phyloP scores from a whole-genome alignment of 2,113 vertebrate genomes.

The Phalacrocorax carbo region DNA sequence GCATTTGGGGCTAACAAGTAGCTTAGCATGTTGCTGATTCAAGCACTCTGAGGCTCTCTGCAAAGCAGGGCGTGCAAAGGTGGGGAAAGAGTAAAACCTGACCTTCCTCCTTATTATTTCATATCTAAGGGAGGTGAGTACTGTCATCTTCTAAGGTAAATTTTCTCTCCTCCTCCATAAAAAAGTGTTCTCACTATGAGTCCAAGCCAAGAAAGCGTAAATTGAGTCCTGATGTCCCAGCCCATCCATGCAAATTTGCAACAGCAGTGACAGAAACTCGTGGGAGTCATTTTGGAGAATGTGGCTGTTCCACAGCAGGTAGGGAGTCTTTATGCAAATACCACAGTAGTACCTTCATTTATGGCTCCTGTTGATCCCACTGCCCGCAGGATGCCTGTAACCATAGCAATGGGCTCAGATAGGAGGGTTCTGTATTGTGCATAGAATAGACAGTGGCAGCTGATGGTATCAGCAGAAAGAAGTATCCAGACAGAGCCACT shows the following conservation, averaged over 20 bases:
- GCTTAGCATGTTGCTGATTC: background rate
- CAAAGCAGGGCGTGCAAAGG: background rate
- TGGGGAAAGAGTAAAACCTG: background rate
- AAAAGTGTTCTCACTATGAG: background rate
- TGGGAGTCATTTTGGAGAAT: background rate
- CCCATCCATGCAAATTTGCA: background rate
- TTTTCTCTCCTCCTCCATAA: background rate
- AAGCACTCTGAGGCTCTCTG: background rate
- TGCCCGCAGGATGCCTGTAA: slow-evolving; percentile 19
- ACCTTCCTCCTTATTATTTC: background rate
- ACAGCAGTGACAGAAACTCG: background rate
- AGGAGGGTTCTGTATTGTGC: slow-evolving; percentile 15
- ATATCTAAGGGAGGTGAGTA: background rate
- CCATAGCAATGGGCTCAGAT: slow-evolving; percentile 46
- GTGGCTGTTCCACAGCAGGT: background rate
- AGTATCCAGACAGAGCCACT: background rate
- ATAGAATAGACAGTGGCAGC: background rate
- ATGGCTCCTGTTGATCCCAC: slow-evolving; percentile 47
- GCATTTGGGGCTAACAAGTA: slow-evolving; percentile 16
- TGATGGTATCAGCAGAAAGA: slow-evolving; percentile 11
- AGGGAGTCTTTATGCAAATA: slow-evolving; percentile 46
- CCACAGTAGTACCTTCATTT: slow-evolving; percentile 17
- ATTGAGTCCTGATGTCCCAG: background rate
- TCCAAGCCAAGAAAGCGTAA: background rate
- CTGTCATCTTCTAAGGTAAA: background rate